A percentile compares a stretch with the other conserved stretches of the same genome.
Conservation (phyloP, 1,140 invertebrate genomes). For the Tetramorium alpestre region DNA sequence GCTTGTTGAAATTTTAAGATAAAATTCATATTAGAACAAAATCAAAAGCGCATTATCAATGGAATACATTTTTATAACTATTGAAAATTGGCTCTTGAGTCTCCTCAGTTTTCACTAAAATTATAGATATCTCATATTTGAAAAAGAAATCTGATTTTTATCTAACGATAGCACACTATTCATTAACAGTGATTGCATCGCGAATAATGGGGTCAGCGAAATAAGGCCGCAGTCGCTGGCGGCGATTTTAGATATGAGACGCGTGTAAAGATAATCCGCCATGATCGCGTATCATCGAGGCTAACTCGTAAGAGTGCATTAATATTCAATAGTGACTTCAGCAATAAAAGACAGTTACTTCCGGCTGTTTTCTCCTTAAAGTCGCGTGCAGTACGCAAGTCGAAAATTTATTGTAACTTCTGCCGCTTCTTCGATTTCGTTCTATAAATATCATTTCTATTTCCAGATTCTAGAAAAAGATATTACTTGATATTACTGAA, state of each 20-base stretch:
- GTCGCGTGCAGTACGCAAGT: background rate
- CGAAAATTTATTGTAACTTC: background rate
- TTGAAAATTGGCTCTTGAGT: background rate
- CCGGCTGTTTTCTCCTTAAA: conserved; percentile 12
- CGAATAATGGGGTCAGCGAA: conserved; percentile 34
- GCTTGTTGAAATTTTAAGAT: background rate
- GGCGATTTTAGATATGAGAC: background rate
- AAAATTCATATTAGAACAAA: background rate
- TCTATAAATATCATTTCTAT: background rate
- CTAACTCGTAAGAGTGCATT: background rate
- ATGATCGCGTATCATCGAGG: background rate
- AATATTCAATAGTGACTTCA: conserved; percentile 9
- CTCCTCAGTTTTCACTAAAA: conserved; percentile 27
- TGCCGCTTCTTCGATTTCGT: too few relatives aligned
- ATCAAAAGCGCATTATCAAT: background rate
- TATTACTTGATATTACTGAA: background rate
- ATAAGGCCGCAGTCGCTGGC: conserved; percentile 27
- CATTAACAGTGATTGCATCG: background rate
- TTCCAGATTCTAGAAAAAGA: background rate
- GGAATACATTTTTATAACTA: background rate
- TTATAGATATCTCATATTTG: background rate
- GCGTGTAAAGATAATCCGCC: background rate
- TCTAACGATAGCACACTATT: background rate
- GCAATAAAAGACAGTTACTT: conserved; percentile 13
- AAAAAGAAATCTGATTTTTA: conserved; percentile 34